These are phyloP conservation scores for Phymanthus crucifer DNA, from an alignment of 92 coral and sea anemone species.

Conservation along the genomic window DNA sequence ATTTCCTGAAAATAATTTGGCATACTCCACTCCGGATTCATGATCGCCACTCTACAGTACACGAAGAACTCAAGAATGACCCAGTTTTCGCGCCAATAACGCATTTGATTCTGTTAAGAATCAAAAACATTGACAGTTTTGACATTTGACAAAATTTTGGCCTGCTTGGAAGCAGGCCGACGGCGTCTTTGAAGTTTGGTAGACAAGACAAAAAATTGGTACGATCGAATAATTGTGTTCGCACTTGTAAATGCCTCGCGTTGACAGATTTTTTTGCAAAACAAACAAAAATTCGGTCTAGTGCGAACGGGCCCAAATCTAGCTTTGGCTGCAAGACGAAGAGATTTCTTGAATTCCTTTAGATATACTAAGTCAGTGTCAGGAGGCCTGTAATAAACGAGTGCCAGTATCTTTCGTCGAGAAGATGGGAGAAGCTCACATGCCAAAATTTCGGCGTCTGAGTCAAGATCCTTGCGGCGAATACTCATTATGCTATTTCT, in stretches of 20 bases:
- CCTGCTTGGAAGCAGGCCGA: no score
- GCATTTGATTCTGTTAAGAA: neutral
- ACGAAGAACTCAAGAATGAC: neutral
- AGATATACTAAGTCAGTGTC: conserved; percentile 13
- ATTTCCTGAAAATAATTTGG: neutral
- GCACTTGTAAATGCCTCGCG: no score
- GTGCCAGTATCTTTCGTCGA: conserved; percentile 21
- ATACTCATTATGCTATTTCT: conserved; percentile 29
- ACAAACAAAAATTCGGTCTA: no score
- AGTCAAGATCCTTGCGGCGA: conserved; percentile 36
- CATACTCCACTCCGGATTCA: neutral
- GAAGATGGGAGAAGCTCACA: conserved; percentile 34
- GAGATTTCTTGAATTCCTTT: conserved; percentile 35
- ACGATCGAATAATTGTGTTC: no score
- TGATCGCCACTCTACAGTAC: neutral
- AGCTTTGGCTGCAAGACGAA: conserved; percentile 21
- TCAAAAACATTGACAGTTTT: no score
- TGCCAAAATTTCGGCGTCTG: conserved; percentile 19
- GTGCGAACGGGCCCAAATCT: no score
- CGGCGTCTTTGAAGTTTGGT: no score
- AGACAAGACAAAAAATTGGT: no score
- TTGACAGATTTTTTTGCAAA: no score
- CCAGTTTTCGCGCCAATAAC: neutral
- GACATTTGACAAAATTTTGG: no score
- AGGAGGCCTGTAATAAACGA: conserved; percentile 38